phyloP scores from a whole-genome alignment of 2,888 invertebrate species.

The Eupithecia subfuscata region DNA sequence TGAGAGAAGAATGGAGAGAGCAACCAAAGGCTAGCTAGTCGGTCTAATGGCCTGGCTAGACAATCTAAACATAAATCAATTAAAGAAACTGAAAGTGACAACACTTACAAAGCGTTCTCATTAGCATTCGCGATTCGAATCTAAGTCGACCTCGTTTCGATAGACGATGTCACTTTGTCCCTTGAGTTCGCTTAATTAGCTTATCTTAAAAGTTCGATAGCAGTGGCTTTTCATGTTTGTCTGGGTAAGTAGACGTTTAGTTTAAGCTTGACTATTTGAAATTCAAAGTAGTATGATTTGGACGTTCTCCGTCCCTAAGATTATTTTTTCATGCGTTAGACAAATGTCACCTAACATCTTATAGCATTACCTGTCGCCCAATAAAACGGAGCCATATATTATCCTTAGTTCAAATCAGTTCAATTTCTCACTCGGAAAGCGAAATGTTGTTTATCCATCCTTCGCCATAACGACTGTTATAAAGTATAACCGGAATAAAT shows the following conservation, averaged over 20 bases:
- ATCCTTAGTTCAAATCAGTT: conserved; percentile 27
- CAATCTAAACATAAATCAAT: conserved; percentile 74
- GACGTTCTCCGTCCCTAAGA: not conserved
- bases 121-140: conserved; percentile 44
- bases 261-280: not conserved
- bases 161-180: conserved; percentile 38
- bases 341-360: not conserved
- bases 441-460: conserved; percentile 41
- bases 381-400: conserved; percentile 17
- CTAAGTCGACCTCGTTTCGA: conserved; percentile 39
- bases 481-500: conserved; percentile 60
- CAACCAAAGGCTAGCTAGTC: conserved; percentile 12
- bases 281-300: not conserved
- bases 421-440: conserved; percentile 37
- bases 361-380: not conserved
- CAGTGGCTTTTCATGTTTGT: conserved; percentile 1
- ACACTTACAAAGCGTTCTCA: conserved; percentile 50
- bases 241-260: not conserved
- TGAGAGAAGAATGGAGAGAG: conserved; percentile 13
- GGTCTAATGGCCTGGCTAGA: conserved; percentile 25
- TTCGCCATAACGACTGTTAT: conserved; percentile 55
- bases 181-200: conserved; percentile 39
- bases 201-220: conserved; percentile 33
- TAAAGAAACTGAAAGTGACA: conserved; percentile 73
- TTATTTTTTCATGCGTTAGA: not conserved